Base-by-base conservation (phyloP, 2,797 vertebrate genomes). In the Danio aesculapii region DNA sequence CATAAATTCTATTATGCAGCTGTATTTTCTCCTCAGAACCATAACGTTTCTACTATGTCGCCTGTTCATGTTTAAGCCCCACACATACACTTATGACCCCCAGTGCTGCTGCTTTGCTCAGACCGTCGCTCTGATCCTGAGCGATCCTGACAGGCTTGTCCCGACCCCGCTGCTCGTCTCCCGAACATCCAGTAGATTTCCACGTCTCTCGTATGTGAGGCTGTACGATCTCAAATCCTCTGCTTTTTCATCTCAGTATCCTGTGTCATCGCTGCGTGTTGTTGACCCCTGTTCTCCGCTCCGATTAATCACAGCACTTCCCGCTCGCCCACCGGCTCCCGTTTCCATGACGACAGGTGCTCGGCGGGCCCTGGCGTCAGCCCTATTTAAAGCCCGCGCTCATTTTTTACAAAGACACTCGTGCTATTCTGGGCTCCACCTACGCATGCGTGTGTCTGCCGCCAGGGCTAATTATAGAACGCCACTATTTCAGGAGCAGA, bases 321-420 rank as follows among this genome's bases (percentile, higher is more conserved):
- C 82, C 84, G 78, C 83, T 85, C 85, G 68, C 63, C 64, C n/a
- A 74, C 46, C 17, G 70, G 70, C 81, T 84, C 81, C 64, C 77
- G 92, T 95, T 94, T 88, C 94, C 93, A 94, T 94, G 91, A 89
- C 16, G 87, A 94, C 92, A 4, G 81, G 86, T 87, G 88, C 84
- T 90, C 87, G 30, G 88, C 90, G 88, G 89, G 85, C 88, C 86
- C 86, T 88, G 74, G 90, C 92, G 77, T 93, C 92, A 94, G 78
- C 66, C 57, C 92, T 94, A 94, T 95, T 94, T 92, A 93, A 92
- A 93, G 90, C 88, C 77, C 69, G 77, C 6, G 79, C 87, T 90
- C 88, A 86, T 92, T 90, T 91, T 92, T 92, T 92, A 91, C 85
- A 62, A 63, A 92, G 92, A 94, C 91, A 89, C 63, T 79, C 84